These are phyloP conservation scores for Larimichthys polyactis DNA, from an alignment of 2,113 vertebrate species.

Conservation along the genomic window DNA sequence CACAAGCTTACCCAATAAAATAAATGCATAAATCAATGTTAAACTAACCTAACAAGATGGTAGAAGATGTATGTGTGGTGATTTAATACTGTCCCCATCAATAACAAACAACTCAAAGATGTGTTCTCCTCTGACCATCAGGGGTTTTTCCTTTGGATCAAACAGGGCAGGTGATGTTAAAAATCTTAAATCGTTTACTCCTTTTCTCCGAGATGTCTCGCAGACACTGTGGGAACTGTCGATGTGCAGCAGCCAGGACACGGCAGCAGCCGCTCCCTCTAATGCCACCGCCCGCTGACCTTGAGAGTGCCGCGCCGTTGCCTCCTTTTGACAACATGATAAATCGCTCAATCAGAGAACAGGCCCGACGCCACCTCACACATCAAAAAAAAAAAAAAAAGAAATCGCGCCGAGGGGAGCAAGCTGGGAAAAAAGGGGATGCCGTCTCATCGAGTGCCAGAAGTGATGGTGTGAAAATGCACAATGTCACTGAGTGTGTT, in stretches of 20 bases:
- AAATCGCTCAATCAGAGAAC: slow-evolving; percentile 86
- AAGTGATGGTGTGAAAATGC: slow-evolving; percentile 84
- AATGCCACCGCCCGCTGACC: slow-evolving; percentile 82
- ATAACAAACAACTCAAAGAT: slow-evolving; percentile 4
- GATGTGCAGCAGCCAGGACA: slow-evolving; percentile 52
- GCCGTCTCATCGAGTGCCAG: slow-evolving; percentile 80
- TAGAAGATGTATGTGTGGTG: background rate
- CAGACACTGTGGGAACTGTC: slow-evolving; percentile 44
- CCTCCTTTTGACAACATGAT: slow-evolving; percentile 83
- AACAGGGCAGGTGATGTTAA: slow-evolving; percentile 26
- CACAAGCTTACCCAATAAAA: background rate
- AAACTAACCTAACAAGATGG: background rate
- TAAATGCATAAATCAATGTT: background rate
- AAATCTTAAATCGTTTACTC: slow-evolving; percentile 38
- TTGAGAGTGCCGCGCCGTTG: slow-evolving; percentile 78
- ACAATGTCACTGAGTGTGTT: slow-evolving; percentile 86
- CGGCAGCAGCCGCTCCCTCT: slow-evolving; percentile 54
- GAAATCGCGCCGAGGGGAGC: slow-evolving; percentile 64
- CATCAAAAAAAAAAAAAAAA: slow-evolving; percentile 66
- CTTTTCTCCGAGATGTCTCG: slow-evolving; percentile 18
- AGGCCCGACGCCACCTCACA: slow-evolving; percentile 71
- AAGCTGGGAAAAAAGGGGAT: slow-evolving; percentile 60
- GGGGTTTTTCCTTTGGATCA: slow-evolving; percentile 9
- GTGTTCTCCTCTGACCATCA: slow-evolving; percentile 15
- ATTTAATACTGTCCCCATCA: background rate